Percentiles rank a stretch among this genome's conserved stretches.
phyloP scores from a whole-genome alignment of 2,888 invertebrate genomes.

The Latrodectus elegans region DNA sequence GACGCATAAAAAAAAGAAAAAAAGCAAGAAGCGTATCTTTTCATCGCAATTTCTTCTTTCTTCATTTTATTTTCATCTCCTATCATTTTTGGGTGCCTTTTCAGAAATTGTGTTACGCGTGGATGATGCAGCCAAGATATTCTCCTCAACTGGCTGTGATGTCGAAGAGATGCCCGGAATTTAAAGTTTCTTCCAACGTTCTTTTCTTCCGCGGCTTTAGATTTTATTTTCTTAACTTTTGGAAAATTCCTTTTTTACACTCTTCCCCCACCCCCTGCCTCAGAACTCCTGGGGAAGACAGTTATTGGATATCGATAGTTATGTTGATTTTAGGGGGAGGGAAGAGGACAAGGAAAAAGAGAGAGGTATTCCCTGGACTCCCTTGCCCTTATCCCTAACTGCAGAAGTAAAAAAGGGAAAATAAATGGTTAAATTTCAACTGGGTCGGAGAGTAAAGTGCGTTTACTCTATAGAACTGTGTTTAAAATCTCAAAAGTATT shows the following conservation, averaged over 20 bases:
- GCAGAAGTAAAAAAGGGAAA: not conserved
- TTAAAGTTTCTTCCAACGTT: conserved; percentile 44
- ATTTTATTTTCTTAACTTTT: conserved; percentile 65
- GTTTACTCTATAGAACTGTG: conserved; percentile 16
- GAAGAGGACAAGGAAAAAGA: not conserved
- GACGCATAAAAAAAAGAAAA: not conserved
- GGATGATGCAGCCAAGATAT: conserved; percentile 39
- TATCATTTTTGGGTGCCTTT: conserved; percentile 21
- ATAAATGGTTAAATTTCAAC: not conserved
- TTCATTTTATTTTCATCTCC: conserved; percentile 21
- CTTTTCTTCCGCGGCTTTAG: conserved; percentile 28
- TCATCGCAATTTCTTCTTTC: conserved; percentile 3
- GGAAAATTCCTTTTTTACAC: conserved; percentile 26
- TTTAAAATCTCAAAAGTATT: conserved; percentile 28
- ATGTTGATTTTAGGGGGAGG: conserved; percentile 42
- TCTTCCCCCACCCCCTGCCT: not conserved
- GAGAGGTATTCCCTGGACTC: conserved; percentile 1
- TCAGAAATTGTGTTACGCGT: conserved; percentile 38
- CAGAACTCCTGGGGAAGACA: not conserved
- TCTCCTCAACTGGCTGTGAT: conserved; percentile 24
- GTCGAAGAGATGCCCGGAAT: conserved; percentile 45
- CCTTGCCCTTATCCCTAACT: not conserved
- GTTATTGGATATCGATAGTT: conserved; percentile 61
- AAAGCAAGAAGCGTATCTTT: conserved; percentile 37
- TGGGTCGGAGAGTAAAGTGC: not conserved